Base-by-base conservation (phyloP, 2,888 invertebrate species). In the Clanis bilineata region DNA sequence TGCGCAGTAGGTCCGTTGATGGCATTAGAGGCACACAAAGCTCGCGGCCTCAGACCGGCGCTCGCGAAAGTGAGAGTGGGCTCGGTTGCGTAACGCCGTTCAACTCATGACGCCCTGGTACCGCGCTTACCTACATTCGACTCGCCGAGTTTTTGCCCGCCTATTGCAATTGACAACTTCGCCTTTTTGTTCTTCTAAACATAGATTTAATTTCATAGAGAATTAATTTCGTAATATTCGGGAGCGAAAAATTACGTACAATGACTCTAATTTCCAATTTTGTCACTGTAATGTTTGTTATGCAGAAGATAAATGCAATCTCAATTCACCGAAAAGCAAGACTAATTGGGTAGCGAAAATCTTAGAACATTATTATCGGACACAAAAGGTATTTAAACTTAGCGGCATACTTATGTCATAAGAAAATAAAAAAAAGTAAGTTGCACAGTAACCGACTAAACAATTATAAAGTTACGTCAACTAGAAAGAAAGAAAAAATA, bases 51-150 rank as follows among this genome's bases (percentile, higher is more conserved):
- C 77, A 76, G 66, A 62, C 61, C 61, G 64, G 58, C 65, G 74
- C 79, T 81, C 87, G 85, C 85, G 89, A 91, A 90, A 91, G 90
- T 90, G 90, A 91, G 90, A 91, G 90, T 90, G 82, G 78, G 78
- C 66, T 64, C 68, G 69, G 72, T 91, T 90, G 87, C 88, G 85
- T 88, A 91, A 90, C 82, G 67, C 69, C 71, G 70, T 69, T 70
- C 79, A 74, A 73, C 73, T 82, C 80, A 82, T 86, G 82, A 76
- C 82, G 83, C 82, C 88, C 82, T 85, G 79, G 83, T 86, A 84
- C 74, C 56, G 70, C 65, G 66, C 71, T 77, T 73, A 70, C 76
- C 77, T 76, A 78, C 71, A 59, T 62, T 57, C 62, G 38, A 54
- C 44, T 23, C 44, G 39, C 57, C 36, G 25, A 21, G 55, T 56